phyloP scores from a whole-genome alignment of 2,113 vertebrate species.

The Atractosteus spatula region DNA sequence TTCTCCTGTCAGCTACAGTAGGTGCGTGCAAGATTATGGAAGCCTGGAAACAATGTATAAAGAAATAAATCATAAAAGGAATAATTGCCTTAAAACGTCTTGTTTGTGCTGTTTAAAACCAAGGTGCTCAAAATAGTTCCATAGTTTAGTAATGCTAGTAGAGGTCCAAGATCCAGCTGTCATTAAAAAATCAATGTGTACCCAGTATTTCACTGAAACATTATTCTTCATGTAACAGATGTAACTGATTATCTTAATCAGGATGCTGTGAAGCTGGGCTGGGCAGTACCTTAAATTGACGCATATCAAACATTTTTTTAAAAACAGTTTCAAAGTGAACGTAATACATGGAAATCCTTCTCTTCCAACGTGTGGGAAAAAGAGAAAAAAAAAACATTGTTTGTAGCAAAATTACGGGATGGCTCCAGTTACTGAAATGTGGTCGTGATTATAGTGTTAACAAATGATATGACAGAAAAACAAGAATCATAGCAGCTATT shows the following conservation, averaged over 20 bases:
- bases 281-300: slow-evolving; percentile 38
- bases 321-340: slow-evolving; percentile 6
- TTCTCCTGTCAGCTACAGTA: slow-evolving; percentile 43
- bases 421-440: slow-evolving; percentile 23
- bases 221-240: slow-evolving; percentile 50
- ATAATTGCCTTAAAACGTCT: slow-evolving; percentile 50
- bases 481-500: background rate
- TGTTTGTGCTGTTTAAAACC: slow-evolving; percentile 50
- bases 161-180: slow-evolving; percentile 49
- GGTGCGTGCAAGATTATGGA: slow-evolving; percentile 61
- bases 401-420: slow-evolving; percentile 20
- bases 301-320: slow-evolving; percentile 26
- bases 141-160: slow-evolving; percentile 52
- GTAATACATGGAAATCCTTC: slow-evolving; percentile 26
- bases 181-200: slow-evolving; percentile 36
- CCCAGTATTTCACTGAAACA: slow-evolving; percentile 51
- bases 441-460: slow-evolving; percentile 12
- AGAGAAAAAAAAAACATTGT: slow-evolving; percentile 14
- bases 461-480: background rate
- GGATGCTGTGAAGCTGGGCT: slow-evolving; percentile 31
- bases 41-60: slow-evolving; percentile 55
- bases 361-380: slow-evolving; percentile 13
- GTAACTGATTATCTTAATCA: slow-evolving; percentile 61
- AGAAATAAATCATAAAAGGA: slow-evolving; percentile 63
- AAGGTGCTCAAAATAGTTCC: slow-evolving; percentile 44